A percentile compares a stretch with the other conserved stretches of the same genome.
Conservation (phyloP, 2,113 vertebrate species). For the Platichthys flesus region DNA sequence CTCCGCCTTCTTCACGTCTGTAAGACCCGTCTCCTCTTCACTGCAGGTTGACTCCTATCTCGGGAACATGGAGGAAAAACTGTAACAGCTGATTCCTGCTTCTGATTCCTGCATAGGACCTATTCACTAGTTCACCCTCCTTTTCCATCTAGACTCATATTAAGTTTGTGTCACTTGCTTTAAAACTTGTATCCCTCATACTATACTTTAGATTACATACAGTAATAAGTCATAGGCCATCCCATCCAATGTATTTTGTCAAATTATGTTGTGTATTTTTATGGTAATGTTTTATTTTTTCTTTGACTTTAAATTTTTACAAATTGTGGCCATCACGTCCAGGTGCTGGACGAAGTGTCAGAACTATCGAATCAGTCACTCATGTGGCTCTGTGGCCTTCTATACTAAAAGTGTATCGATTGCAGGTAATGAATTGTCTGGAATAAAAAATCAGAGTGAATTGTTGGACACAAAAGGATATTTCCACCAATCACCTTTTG, state of each 20-base stretch:
- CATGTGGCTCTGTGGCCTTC: slow-evolving; percentile 67
- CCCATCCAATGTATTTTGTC: slow-evolving; percentile 78
- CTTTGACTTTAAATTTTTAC: slow-evolving; percentile 70
- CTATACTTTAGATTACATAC: slow-evolving; percentile 54
- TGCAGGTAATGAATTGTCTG: slow-evolving; percentile 55
- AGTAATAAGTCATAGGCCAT: slow-evolving; percentile 78
- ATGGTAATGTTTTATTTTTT: slow-evolving; percentile 53
- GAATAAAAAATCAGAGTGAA: slow-evolving; percentile 50
- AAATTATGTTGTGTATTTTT: slow-evolving; percentile 69
- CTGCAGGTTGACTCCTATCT: slow-evolving; percentile 85
- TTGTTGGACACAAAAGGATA: slow-evolving; percentile 51
- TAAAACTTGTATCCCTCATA: slow-evolving; percentile 74
- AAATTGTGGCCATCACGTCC: slow-evolving; percentile 56
- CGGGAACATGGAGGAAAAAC: slow-evolving; percentile 82
- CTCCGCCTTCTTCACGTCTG: not conserved
- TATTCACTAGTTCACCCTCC: slow-evolving; percentile 85
- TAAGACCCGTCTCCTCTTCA: slow-evolving; percentile 3
- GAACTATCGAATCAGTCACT: slow-evolving; percentile 60
- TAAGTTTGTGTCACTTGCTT: slow-evolving; percentile 84
- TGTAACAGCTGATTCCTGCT: slow-evolving; percentile 77
- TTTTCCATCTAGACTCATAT: slow-evolving; percentile 82
- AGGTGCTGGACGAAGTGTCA: slow-evolving; percentile 50
- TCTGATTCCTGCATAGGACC: slow-evolving; percentile 86
- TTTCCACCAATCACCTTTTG: slow-evolving; percentile 45
- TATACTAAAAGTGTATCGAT: slow-evolving; percentile 55